Percentiles rank a stretch among this genome's conserved stretches.
phyloP scores from a whole-genome alignment of 2,888 invertebrate species.

The Drosophila mercatorum region DNA sequence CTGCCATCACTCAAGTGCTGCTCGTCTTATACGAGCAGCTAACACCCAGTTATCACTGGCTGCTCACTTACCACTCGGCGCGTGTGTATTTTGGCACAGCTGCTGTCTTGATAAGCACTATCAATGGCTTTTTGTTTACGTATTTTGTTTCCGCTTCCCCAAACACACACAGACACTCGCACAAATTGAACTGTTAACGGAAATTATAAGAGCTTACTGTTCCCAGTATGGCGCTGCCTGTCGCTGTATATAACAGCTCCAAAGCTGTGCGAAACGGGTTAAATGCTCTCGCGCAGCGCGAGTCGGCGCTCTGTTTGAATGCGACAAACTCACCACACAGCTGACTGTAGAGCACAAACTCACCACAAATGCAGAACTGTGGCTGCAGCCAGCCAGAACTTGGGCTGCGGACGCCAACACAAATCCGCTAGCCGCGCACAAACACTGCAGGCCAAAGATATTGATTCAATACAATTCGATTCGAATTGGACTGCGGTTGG shows the following conservation, averaged over 20 bases:
- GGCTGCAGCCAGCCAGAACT: conserved; percentile 38
- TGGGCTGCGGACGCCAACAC: conserved; percentile 20
- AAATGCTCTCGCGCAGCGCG: conserved; percentile 10
- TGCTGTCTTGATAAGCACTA: conserved; percentile 62
- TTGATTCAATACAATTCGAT: conserved; percentile 57
- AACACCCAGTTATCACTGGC: conserved; percentile 52
- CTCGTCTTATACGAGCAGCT: conserved; percentile 34
- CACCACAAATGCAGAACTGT: conserved; percentile 48
- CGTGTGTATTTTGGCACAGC: conserved; percentile 28
- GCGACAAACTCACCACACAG: conserved; percentile 53
- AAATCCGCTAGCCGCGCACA: conserved; percentile 31
- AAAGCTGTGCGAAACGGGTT: conserved; percentile 10
- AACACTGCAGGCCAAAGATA: conserved; percentile 51
- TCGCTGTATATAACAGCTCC: conserved; percentile 22
- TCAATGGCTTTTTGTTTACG: conserved; percentile 54
- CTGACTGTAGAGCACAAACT: conserved; percentile 45
- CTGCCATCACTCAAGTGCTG: conserved; percentile 29
- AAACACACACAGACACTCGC: conserved; percentile 2
- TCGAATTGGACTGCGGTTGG: conserved; percentile 12
- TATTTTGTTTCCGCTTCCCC: conserved; percentile 36
- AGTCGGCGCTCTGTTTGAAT: conserved; percentile 50
- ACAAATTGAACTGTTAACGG: not conserved
- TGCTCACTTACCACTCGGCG: conserved; percentile 36
- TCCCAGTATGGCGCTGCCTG: conserved; percentile 37
- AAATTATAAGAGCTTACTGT: conserved; percentile 43